These are phyloP conservation scores for Babyrousa celebensis DNA, from an alignment of 2,797 vertebrate genomes.

Conservation along the genomic window DNA sequence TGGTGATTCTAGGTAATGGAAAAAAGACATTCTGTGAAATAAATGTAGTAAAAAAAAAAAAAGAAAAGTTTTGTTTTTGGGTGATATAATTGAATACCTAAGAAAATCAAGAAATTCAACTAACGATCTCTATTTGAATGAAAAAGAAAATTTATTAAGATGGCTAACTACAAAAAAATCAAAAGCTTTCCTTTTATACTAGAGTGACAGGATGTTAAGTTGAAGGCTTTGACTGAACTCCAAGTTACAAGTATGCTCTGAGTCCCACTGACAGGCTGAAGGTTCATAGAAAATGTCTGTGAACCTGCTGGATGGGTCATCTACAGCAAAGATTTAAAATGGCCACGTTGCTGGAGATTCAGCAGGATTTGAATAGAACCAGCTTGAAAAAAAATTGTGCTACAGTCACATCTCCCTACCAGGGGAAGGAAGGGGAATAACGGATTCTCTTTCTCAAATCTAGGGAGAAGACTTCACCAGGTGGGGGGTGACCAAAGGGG, in stretches of 20 bases:
- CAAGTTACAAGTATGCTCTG: conserved; percentile 52
- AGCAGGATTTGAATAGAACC: neutral
- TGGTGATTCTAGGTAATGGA: neutral
- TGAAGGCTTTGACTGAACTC: conserved; percentile 59
- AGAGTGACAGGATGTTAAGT: conserved; percentile 46
- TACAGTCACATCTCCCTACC: neutral
- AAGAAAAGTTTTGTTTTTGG: neutral
- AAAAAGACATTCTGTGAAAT: neutral
- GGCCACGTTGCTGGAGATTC: neutral
- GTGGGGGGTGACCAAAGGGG: neutral
- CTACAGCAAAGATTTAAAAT: neutral
- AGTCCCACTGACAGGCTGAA: conserved; percentile 72
- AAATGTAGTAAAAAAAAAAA: neutral
- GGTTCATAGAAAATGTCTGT: conserved; percentile 64
- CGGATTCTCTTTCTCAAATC: neutral
- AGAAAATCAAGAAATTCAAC: conserved; percentile 33
- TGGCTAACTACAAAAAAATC: neutral
- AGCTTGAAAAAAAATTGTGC: neutral
- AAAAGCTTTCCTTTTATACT: conserved; percentile 48
- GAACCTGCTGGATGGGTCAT: conserved; percentile 67
- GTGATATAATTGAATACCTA: neutral
- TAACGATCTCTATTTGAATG: neutral
- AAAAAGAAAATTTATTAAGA: conserved; percentile 31
- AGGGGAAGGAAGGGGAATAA: neutral
- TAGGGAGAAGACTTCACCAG: neutral